Evolutionary conservation across 2,113 vertebrate genomes (phyloP), one percentile per base, ranked within the genome.

Genomic region (Rhombomys opimus): DNA sequence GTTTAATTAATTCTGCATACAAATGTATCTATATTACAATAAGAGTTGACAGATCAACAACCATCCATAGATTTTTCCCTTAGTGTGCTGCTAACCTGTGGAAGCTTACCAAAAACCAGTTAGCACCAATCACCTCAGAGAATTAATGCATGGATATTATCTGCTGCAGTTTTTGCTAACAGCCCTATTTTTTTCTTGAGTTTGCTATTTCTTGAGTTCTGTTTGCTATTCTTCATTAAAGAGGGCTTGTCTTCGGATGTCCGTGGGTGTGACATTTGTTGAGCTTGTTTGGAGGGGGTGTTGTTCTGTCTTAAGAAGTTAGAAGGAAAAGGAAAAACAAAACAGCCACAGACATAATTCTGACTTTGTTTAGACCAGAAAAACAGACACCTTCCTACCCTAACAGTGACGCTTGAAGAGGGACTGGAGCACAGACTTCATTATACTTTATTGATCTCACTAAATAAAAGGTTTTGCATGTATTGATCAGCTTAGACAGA

Each of bases 361-460:
- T 95, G 94, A 98, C 97, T 98, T 97, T 97, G 96, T 93, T 98
- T 95, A 96, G 97, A 98, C 98, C 96, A 98, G 98, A 98, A 98
- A 99, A 97, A 96, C 87, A 98, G 94, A 97, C 90, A 95, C 96
- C 98, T 96, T 97, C 90, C 92, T 92, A 94, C 96, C 87, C 96
- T 12, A 3, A 18, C 95, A 98, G 97, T 96, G 97, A 98, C 96
- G 95, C 97, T 97, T 98, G 90, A 96, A 95, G 98, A 97, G 97
- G 98, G 99, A 99, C 81, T 98, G 98, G 95, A 99, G 98, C 98
- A 90, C 97, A 90, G 97, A 98, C 98, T 99, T 99, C 99, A 99
- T 99, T 99, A 99, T 98, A 98, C 94, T 70, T 41, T 98, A 99
- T 99, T 96, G 99, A 99, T 99, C 98, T 98, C 90, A 91, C 97